Evolutionary conservation across 2,888 invertebrate genomes (phyloP).

Genomic region (Phorcus lineatus): DNA sequence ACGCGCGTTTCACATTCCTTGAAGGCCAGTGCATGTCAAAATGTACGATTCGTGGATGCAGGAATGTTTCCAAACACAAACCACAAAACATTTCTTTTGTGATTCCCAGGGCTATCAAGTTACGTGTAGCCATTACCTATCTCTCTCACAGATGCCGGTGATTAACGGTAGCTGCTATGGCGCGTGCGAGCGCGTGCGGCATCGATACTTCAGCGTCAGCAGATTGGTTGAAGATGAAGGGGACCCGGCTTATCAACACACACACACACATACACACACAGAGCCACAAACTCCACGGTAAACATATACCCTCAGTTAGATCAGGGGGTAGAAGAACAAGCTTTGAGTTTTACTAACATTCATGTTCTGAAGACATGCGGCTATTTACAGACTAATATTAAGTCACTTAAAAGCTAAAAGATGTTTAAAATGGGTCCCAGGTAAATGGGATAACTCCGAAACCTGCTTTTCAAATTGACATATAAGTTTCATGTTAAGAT

Average conservation of each 20-base stretch:
- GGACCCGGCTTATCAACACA: not conserved
- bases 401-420: too few relatives aligned
- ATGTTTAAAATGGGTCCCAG: too few relatives aligned
- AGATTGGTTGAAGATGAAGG: too few relatives aligned
- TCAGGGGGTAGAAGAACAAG: not conserved
- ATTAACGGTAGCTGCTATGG: not conserved
- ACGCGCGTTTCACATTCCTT: conserved; percentile 1
- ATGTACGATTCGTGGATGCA: not conserved
- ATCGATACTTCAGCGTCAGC: too few relatives aligned
- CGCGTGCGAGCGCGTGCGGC: conserved; percentile 13
- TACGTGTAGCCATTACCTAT: not conserved
- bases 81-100: conserved; percentile 17
- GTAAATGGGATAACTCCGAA: too few relatives aligned
- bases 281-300: not conserved
- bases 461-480: too few relatives aligned
- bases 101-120: conserved; percentile 12
- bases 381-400: too few relatives aligned
- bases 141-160: not conserved
- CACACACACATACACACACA: conserved; percentile 9
- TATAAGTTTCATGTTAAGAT: too few relatives aligned
- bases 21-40: conserved; percentile 10
- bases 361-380: not conserved
- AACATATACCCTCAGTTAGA: conserved; percentile 12
- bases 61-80: conserved; percentile 22
- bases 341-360: not conserved